Conservation (phyloP, 2,888 invertebrate genomes). For the Zonitis immaculata region DNA sequence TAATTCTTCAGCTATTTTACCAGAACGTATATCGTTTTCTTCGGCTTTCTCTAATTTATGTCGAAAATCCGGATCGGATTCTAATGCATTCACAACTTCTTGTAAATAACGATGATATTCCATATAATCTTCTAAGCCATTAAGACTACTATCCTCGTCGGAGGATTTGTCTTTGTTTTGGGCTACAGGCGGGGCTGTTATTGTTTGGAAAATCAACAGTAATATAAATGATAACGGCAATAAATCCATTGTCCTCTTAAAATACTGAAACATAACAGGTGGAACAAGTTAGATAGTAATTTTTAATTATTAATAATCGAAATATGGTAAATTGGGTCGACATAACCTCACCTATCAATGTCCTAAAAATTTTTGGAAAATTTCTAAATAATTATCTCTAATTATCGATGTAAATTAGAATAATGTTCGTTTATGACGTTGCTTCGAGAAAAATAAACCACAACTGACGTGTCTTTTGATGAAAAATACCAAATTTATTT, state of each 20-base stretch:
- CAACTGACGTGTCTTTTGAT: conserved; percentile 11
- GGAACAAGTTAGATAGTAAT: too few relatives aligned
- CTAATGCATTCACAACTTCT: conserved; percentile 84
- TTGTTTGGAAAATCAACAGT: conserved; percentile 33
- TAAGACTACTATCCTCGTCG: conserved; percentile 37
- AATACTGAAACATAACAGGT: too few relatives aligned
- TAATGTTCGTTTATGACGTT: too few relatives aligned
- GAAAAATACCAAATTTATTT: not conserved
- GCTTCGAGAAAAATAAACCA: not conserved
- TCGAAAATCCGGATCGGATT: conserved; percentile 81
- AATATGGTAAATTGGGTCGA: too few relatives aligned
- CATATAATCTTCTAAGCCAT: conserved; percentile 52
- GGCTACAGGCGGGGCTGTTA: conserved; percentile 50
- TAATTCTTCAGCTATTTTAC: conserved; percentile 86
- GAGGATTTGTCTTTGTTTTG: conserved; percentile 36
- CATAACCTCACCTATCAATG: not conserved
- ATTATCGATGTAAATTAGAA: too few relatives aligned
- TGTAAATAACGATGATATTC: conserved; percentile 86
- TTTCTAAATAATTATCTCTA: too few relatives aligned
- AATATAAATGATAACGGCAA: not conserved
- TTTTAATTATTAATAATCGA: too few relatives aligned
- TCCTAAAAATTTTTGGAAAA: too few relatives aligned
- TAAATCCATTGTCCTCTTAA: too few relatives aligned
- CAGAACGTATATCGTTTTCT: conserved; percentile 78
- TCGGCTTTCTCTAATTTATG: conserved; percentile 75